A percentile compares a stretch with the other conserved stretches of the same genome.
Evolutionary conservation across 2,113 vertebrate genomes (phyloP).

Genomic region (Chlorodrepanis virens): DNA sequence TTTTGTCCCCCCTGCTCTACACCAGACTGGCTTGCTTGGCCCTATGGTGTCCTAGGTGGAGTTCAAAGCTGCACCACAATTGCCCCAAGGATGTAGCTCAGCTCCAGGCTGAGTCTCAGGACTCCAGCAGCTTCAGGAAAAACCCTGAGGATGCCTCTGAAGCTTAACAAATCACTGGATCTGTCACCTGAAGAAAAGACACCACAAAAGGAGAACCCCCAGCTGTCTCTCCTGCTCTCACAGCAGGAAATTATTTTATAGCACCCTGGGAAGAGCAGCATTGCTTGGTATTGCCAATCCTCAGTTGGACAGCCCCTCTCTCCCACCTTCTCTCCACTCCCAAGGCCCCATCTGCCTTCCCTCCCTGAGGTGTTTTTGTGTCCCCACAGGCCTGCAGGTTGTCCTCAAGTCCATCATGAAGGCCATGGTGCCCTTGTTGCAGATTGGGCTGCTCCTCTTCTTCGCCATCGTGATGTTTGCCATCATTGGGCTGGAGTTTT

Average conservation of each 20-base stretch:
- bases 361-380: background rate
- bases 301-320: background rate
- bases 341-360: background rate
- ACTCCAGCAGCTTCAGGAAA: background rate
- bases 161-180: background rate
- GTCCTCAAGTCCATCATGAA: constrained; percentile 99
- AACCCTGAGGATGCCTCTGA: background rate
- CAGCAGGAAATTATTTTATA: background rate
- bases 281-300: background rate
- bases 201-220: background rate
- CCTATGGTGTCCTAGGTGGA: background rate
- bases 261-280: background rate
- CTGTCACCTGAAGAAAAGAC: background rate
- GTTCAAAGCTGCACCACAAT: background rate
- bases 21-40: background rate
- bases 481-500: constrained; percentile 96
- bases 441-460: constrained; percentile 95
- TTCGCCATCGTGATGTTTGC: constrained; percentile 99
- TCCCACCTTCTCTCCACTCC: background rate
- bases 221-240: rapidly evolving
- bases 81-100: background rate
- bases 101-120: background rate
- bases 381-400: constrained; percentile 87
- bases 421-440: constrained; percentile 95
- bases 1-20: background rate